Conservation (phyloP, 2,113 vertebrate genomes). For the Scatophagus argus region DNA sequence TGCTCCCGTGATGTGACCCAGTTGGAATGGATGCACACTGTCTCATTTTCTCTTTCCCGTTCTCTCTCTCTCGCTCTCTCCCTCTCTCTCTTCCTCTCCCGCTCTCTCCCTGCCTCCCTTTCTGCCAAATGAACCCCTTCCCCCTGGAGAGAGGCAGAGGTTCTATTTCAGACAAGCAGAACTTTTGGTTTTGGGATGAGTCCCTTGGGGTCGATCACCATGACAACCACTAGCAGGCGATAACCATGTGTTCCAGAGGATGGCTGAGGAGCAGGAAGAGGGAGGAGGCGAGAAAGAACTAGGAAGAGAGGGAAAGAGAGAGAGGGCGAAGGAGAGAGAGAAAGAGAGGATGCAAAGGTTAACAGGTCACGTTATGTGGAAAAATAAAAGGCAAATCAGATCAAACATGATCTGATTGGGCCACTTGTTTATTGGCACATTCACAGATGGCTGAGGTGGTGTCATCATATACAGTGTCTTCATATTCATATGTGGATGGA, state of each 20-base stretch:
- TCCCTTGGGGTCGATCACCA: constrained; percentile 79
- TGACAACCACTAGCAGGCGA: constrained; percentile 81
- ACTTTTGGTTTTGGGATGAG: constrained; percentile 83
- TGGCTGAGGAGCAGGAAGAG: constrained; percentile 41
- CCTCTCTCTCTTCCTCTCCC: neutral
- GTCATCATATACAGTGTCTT: neutral
- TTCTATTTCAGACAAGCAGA: constrained; percentile 80
- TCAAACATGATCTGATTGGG: neutral
- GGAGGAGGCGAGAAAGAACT: too few species aligned
- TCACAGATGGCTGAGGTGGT: constrained; percentile 3
- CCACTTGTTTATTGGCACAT: neutral
- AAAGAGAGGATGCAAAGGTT: constrained; percentile 44
- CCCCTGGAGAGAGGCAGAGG: constrained; percentile 53
- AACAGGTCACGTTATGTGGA: constrained; percentile 39
- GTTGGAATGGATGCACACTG: constrained; percentile 78
- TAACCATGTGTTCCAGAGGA: constrained; percentile 76
- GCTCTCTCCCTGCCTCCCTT: neutral
- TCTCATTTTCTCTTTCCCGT: constrained; percentile 58
- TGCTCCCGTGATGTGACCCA: constrained; percentile 83
- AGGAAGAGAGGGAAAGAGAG: neutral
- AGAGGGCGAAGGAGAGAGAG: neutral
- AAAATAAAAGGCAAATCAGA: neutral
- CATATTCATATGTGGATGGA: neutral
- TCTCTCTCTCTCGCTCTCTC: constrained; percentile 13
- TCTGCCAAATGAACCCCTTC: constrained; percentile 60